Evolutionary conservation across 1,140 invertebrate species (phyloP).

Genomic region (Aethina tumida): DNA sequence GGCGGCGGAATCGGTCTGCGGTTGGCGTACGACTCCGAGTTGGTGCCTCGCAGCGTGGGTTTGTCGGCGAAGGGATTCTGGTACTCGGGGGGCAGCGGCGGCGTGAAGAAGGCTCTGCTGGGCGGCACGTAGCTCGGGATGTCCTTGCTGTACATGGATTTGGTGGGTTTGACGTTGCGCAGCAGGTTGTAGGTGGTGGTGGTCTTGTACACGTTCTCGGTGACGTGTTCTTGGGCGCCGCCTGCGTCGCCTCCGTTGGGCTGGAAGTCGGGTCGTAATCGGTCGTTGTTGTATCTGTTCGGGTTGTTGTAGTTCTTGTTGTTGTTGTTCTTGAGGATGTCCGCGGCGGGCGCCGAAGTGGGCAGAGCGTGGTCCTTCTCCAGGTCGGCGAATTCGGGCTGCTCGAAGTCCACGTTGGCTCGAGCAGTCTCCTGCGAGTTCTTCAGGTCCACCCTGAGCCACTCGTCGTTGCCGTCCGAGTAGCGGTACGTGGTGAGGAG

Average conservation of each 20-base stretch:
- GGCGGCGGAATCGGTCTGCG: slow-evolving; percentile 63
- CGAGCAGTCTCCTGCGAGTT: slow-evolving; percentile 16
- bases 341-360: slow-evolving; percentile 58
- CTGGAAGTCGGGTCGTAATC: slow-evolving; percentile 27
- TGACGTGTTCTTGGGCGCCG: slow-evolving; percentile 23
- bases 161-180: slow-evolving; percentile 40
- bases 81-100: slow-evolving; percentile 66
- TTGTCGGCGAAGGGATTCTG: slow-evolving; percentile 74
- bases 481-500: slow-evolving; percentile 45
- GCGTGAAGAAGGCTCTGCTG: slow-evolving; percentile 64
- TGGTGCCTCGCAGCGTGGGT: slow-evolving; percentile 63
- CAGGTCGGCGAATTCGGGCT: slow-evolving; percentile 39
- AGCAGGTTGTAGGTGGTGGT: slow-evolving; percentile 35
- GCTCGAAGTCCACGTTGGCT: slow-evolving; percentile 21
- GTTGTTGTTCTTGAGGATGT: slow-evolving; percentile 59
- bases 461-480: slow-evolving; percentile 31
- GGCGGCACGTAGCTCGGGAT: slow-evolving; percentile 73
- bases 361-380: slow-evolving; percentile 57
- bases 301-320: slow-evolving; percentile 60
- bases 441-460: slow-evolving; percentile 31
- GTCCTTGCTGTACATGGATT: slow-evolving; percentile 45
- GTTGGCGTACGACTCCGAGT: slow-evolving; percentile 51
- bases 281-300: slow-evolving; percentile 36
- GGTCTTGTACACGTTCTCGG: slow-evolving; percentile 29
- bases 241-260: slow-evolving; percentile 9